Percentiles rank a stretch among this genome's conserved stretches.
These are phyloP conservation scores for Epinotia bilunana DNA, from an alignment of 2,888 invertebrate species.

Conservation along the genomic window DNA sequence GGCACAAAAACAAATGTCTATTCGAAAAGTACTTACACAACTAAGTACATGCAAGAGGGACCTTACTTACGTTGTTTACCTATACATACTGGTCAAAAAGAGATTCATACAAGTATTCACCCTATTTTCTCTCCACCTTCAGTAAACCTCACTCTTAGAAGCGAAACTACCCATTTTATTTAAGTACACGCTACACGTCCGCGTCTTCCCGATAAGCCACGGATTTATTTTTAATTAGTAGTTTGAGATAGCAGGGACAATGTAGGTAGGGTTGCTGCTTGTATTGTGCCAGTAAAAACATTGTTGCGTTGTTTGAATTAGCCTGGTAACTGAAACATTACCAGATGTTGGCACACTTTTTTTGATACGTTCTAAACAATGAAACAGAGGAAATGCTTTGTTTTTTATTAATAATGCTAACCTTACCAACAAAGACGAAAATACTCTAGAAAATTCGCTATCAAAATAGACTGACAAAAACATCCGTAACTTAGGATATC, in stretches of 20 bases:
- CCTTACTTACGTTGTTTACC: too few relatives aligned
- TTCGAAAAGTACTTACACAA: too few relatives aligned
- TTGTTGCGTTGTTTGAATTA: background rate
- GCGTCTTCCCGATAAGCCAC: conserved; percentile 48
- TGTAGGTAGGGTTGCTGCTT: conserved; percentile 47
- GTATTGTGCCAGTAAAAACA: background rate
- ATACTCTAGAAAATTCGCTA: too few relatives aligned
- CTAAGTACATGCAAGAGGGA: too few relatives aligned
- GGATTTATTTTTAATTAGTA: conserved; percentile 64
- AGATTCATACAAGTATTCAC: background rate
- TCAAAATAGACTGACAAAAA: too few relatives aligned
- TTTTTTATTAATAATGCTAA: too few relatives aligned
- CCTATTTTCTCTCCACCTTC: background rate
- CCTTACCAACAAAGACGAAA: too few relatives aligned
- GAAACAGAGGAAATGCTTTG: too few relatives aligned
- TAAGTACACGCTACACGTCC: conserved; percentile 21
- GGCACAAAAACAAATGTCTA: too few relatives aligned
- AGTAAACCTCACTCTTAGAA: background rate
- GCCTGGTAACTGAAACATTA: background rate
- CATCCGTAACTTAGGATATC: too few relatives aligned
- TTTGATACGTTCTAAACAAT: too few relatives aligned
- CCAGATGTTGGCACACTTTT: too few relatives aligned
- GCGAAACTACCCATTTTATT: conserved; percentile 15
- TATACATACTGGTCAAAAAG: background rate
- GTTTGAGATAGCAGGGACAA: conserved; percentile 54